A percentile compares a stretch with the other conserved stretches of the same genome.
Conservation (phyloP, 1,140 invertebrate species). For the Calephelis virginiensis region DNA sequence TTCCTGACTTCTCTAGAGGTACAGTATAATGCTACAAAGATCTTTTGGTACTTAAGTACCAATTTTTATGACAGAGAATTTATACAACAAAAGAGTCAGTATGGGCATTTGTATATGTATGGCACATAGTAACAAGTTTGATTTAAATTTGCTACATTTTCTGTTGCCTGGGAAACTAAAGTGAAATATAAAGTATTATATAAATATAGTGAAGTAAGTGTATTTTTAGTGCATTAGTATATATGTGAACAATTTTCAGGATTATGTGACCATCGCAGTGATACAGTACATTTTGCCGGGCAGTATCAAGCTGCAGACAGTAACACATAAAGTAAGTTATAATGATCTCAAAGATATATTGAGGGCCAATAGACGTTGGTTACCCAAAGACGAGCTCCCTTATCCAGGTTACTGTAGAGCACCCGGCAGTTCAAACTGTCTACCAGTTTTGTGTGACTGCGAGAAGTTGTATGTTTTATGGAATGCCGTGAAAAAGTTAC, state of each 20-base stretch:
- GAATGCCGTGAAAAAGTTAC: slow-evolving; percentile 33
- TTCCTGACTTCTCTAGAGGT: no score
- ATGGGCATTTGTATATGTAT: no score
- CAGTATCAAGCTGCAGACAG: slow-evolving; percentile 37
- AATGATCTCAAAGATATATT: slow-evolving; percentile 15
- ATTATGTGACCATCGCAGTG: slow-evolving; percentile 29
- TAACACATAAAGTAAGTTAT: slow-evolving; percentile 29
- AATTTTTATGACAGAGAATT: no score
- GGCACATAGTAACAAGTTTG: no score
- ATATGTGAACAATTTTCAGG: slow-evolving; percentile 10
- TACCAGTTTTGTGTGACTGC: slow-evolving; percentile 61
- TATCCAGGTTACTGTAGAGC: slow-evolving; percentile 66
- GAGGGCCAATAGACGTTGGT: slow-evolving; percentile 45
- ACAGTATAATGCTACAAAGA: no score
- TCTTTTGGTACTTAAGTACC: no score
- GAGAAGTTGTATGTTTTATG: slow-evolving; percentile 48
- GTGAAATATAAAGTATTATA: no score
- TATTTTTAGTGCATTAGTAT: background rate
- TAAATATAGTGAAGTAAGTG: no score
- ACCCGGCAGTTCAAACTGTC: slow-evolving; percentile 46
- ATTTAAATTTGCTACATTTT: no score
- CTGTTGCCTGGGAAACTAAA: background rate
- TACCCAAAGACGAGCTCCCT: slow-evolving; percentile 51
- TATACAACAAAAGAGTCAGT: no score
- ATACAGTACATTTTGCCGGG: slow-evolving; percentile 49